Evolutionary conservation across 2,113 vertebrate species (phyloP).

Genomic region (Gallinago undulata): DNA sequence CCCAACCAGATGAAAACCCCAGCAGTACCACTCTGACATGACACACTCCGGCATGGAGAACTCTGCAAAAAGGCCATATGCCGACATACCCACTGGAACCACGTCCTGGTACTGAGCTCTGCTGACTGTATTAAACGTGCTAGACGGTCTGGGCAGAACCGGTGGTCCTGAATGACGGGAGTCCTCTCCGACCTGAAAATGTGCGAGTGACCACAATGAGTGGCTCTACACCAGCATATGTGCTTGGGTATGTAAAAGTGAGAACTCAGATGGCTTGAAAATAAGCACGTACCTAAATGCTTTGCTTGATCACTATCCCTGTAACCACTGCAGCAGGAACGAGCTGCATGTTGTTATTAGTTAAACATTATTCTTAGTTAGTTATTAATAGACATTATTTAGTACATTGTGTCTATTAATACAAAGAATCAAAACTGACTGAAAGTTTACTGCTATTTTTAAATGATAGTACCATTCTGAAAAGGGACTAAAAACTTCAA

Average conservation of each 20-base stretch:
- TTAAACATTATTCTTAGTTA: background rate
- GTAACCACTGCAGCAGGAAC: background rate
- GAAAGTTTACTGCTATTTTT: background rate
- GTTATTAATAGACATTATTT: background rate
- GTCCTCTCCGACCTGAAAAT: slow-evolving; percentile 90
- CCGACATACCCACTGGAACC: slow-evolving; percentile 92
- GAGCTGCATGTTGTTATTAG: background rate
- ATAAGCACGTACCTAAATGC: accelerated
- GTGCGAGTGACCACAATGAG: background rate
- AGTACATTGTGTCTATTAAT: background rate
- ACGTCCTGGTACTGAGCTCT: slow-evolving; percentile 92
- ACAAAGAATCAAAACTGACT: background rate
- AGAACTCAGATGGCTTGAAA: background rate
- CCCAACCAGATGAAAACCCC: background rate
- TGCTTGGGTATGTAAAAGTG: accelerated
- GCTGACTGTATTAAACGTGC: slow-evolving; percentile 92
- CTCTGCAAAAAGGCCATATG: background rate
- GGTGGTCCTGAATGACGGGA: slow-evolving; percentile 87
- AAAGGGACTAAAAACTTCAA: background rate
- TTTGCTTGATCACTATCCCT: background rate
- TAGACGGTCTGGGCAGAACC: slow-evolving; percentile 88
- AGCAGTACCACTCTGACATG: background rate
- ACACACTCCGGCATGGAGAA: background rate
- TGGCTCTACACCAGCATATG: background rate
- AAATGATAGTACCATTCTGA: background rate